Percentiles rank a stretch among this genome's conserved stretches.
phyloP scores from a whole-genome alignment of 2,797 vertebrate species.

The Lagodon rhomboides region DNA sequence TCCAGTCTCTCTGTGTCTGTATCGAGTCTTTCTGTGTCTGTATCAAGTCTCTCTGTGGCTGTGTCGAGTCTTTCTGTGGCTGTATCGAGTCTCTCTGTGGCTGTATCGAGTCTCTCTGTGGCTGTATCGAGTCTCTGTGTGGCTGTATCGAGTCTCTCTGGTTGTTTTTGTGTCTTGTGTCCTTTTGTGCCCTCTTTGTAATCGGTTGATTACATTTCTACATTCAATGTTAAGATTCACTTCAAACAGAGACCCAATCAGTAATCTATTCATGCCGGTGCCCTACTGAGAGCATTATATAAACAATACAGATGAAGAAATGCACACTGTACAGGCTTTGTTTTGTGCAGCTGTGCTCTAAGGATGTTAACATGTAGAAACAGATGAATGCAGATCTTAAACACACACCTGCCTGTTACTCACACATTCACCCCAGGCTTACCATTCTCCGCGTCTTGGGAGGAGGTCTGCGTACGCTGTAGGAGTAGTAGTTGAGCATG shows the following conservation, averaged over 20 bases:
- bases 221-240: not conserved
- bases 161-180: not conserved
- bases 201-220: not conserved
- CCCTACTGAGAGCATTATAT: not conserved
- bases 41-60: too few species aligned
- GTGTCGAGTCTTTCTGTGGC: too few species aligned
- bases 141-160: not conserved
- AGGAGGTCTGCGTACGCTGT: conserved; percentile 88
- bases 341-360: not conserved
- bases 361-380: not conserved
- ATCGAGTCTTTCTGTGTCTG: too few species aligned
- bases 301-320: not conserved
- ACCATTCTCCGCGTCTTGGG: conserved; percentile 90
- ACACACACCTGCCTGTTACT: not conserved
- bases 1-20: too few species aligned
- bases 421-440: conserved; percentile 23
- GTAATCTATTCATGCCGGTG: not conserved
- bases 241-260: not conserved
- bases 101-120: too few species aligned
- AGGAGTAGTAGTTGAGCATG: conserved; percentile 96
- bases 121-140: too few species aligned
- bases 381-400: not conserved
- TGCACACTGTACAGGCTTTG: not conserved
- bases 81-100: too few species aligned
- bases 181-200: not conserved